phyloP scores from a whole-genome alignment of 2,888 invertebrate species.

The Lasioglossum figueresi region DNA sequence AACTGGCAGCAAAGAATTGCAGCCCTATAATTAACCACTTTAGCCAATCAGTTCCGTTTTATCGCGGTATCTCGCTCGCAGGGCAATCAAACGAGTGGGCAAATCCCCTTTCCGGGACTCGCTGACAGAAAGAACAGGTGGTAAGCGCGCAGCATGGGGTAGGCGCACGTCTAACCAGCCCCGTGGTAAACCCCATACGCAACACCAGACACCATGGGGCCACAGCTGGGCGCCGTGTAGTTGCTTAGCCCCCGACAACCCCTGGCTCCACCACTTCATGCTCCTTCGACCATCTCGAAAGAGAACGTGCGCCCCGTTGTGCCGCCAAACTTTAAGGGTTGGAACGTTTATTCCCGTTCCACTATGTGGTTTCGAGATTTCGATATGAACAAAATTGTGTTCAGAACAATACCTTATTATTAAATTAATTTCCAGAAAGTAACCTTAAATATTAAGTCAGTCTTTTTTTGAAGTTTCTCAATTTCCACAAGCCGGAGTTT shows the following conservation, averaged over 20 bases:
- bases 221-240: constrained; percentile 81
- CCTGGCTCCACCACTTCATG: constrained; percentile 33
- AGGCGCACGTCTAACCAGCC: constrained; percentile 79
- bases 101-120: constrained; percentile 55
- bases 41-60: constrained; percentile 60
- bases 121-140: constrained; percentile 77
- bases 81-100: constrained; percentile 70
- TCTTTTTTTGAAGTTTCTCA: too few species aligned
- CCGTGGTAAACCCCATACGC: constrained; percentile 72
- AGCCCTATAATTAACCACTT: constrained; percentile 14
- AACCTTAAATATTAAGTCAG: too few species aligned
- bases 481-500: too few species aligned
- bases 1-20: background rate
- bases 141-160: constrained; percentile 79
- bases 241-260: constrained; percentile 57
- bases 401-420: too few species aligned
- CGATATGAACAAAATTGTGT: background rate
- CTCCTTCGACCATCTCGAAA: constrained; percentile 65
- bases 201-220: constrained; percentile 67
- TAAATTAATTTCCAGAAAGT: background rate
- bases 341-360: constrained; percentile 22
- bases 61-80: constrained; percentile 65
- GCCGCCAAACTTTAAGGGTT: constrained; percentile 39
- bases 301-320: constrained; percentile 67
- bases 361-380: constrained; percentile 45